Evolutionary conservation across 2,113 vertebrate species (phyloP), one percentile per base, ranked within the genome.

Genomic region (Seriola dumerili): DNA sequence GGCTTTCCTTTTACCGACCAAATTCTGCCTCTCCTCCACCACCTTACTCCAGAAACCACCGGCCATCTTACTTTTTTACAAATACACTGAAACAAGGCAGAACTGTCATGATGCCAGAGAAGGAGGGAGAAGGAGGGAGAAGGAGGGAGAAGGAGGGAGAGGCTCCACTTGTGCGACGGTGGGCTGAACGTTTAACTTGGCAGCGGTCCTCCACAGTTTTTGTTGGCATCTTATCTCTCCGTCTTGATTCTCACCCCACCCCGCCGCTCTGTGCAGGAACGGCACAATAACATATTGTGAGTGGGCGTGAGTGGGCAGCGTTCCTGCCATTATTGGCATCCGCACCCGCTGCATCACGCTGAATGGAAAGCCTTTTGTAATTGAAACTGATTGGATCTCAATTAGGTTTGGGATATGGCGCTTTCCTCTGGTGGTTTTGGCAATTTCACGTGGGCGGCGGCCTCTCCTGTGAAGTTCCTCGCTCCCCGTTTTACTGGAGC

Each of bases 271-370:
- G 40, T 61, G 78, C 57, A 21, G 76, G 75, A 76, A 76, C 34
- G 23, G 57, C 72, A 36, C 5, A 1, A 10, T 23, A 77, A 61
- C 88, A 90, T 85, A 88, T 82, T 89, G 89, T 7, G 76, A 70
- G 87, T 89, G 84, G 89, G 86, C 1, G 89, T 8, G 78, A 72
- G 87, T 67, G 58, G 75, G 75, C 74, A 52, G 67, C 54, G 16
- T 67, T 80, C 23, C 69, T 25, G 21, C 84, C 72, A 76, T 76
- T 23, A 66, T 64, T 19, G 29, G 40, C 57, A 4, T 72, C 65
- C 67, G n/a, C 61, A 64, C 46, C n/a, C 2, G 75, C 71, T 19
- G 1, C 2, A 7, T 23, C 58, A 4, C 14, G 1, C 55, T 38
- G 4, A 61, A 76, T 1, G n/a, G 50, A 52, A 72, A 59, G 32